Conservation (phyloP, 2,113 vertebrate genomes). For the Phrynocephalus versicolor region DNA sequence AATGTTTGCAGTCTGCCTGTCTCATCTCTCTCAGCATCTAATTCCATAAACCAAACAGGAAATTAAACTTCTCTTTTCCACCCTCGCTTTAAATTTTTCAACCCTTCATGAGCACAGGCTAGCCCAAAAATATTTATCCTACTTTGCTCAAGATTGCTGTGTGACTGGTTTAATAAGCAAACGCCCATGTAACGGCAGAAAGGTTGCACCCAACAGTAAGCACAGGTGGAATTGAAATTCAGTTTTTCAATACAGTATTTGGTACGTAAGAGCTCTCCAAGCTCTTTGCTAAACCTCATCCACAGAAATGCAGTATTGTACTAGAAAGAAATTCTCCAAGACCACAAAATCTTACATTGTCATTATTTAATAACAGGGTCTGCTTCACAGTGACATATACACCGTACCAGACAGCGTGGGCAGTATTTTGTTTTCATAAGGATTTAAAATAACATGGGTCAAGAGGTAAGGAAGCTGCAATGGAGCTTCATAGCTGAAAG, state of each 20-base stretch:
- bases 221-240: not conserved
- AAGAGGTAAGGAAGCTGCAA: not conserved
- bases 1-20: not conserved
- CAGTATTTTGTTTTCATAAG: not conserved
- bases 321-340: not conserved
- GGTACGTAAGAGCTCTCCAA: not conserved
- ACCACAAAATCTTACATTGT: too few relatives aligned
- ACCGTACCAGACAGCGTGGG: not conserved
- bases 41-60: conserved; percentile 36
- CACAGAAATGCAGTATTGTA: not conserved
- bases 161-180: conserved; percentile 35
- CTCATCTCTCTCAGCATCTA: conserved; percentile 18
- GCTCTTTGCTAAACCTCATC: not conserved
- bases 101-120: conserved; percentile 9
- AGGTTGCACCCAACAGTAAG: not conserved
- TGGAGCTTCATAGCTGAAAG: not conserved
- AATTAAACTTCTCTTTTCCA: conserved; percentile 23
- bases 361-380: not conserved
- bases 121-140: conserved; percentile 38
- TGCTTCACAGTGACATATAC: not conserved
- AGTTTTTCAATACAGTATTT: not conserved
- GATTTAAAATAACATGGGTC: not conserved
- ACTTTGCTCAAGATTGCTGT: conserved; percentile 31
- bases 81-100: conserved; percentile 1
- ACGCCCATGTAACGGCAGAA: not conserved